phyloP scores from a whole-genome alignment of 2,113 vertebrate genomes.

The Sporophila hypoxantha region DNA sequence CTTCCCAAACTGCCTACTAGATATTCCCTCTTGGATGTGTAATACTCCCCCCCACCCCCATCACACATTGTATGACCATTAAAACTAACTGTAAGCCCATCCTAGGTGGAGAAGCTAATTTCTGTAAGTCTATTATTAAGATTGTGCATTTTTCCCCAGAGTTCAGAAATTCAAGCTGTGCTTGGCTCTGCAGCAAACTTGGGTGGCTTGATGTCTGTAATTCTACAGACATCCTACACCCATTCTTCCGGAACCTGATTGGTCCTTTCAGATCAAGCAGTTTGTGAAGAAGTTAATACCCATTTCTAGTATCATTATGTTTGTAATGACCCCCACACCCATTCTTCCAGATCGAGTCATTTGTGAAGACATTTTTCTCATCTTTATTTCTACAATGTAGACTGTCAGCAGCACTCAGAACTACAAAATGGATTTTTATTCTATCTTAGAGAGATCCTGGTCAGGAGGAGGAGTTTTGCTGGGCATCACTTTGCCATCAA shows the following conservation, averaged over 20 bases:
- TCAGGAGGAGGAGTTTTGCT: not conserved
- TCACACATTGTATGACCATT: not conserved
- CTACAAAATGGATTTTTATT: not conserved
- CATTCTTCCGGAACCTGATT: not conserved
- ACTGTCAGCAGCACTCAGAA: not conserved
- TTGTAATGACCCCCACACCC: not conserved
- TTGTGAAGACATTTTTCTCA: not conserved
- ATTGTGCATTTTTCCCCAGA: not conserved
- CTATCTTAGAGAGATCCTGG: not conserved
- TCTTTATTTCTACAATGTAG: not conserved
- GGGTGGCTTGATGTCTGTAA: not conserved
- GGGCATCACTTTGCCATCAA: not conserved
- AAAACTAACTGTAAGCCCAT: not conserved
- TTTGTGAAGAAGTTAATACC: not conserved
- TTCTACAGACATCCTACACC: not conserved
- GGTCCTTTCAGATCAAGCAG: not conserved
- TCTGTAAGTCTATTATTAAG: not conserved
- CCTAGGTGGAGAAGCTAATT: not conserved
- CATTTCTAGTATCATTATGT: not conserved
- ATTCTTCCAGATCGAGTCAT: accelerated
- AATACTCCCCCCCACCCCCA: not conserved
- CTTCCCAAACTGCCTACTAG: not conserved
- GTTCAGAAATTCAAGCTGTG: not conserved
- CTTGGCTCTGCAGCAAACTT: not conserved
- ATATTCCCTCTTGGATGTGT: not conserved